phyloP scores from a whole-genome alignment of 2,113 vertebrate genomes.

The Leucosticte australis region DNA sequence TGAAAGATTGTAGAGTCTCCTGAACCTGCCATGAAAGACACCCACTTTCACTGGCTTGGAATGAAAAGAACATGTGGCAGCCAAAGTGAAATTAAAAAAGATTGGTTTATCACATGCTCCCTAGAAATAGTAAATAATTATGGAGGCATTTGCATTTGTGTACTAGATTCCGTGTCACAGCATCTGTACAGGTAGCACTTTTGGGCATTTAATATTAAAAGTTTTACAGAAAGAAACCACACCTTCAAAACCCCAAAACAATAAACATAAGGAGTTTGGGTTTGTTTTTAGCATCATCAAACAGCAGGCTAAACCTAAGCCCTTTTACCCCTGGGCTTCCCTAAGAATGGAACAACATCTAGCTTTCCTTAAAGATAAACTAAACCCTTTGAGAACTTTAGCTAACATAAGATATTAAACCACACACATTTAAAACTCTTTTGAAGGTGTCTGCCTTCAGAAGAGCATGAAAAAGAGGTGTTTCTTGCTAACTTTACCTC shows the following conservation, averaged over 20 bases:
- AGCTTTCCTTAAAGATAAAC: neutral
- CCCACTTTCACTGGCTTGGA: neutral
- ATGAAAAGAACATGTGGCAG: neutral
- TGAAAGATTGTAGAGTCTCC: neutral
- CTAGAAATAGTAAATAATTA: slow-evolving; percentile 11
- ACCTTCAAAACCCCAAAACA: neutral
- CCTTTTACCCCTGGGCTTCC: neutral
- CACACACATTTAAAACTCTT: neutral
- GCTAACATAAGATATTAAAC: neutral
- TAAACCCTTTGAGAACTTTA: neutral
- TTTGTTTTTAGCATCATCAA: slow-evolving; percentile 1
- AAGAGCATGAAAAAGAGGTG: neutral
- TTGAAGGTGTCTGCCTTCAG: neutral
- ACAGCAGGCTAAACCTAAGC: neutral
- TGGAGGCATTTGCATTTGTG: neutral
- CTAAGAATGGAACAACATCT: neutral
- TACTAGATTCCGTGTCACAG: neutral
- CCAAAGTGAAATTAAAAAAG: neutral
- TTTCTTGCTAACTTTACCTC: neutral
- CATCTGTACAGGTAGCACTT: neutral
- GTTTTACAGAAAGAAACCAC: neutral
- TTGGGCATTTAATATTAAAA: neutral
- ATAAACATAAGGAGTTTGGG: neutral
- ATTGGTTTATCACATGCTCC: neutral
- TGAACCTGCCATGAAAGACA: slow-evolving; percentile 11